Evolutionary conservation across 1,140 invertebrate genomes (phyloP), one percentile per base, ranked within the genome.

Genomic region (Paracyclopina nana): DNA sequence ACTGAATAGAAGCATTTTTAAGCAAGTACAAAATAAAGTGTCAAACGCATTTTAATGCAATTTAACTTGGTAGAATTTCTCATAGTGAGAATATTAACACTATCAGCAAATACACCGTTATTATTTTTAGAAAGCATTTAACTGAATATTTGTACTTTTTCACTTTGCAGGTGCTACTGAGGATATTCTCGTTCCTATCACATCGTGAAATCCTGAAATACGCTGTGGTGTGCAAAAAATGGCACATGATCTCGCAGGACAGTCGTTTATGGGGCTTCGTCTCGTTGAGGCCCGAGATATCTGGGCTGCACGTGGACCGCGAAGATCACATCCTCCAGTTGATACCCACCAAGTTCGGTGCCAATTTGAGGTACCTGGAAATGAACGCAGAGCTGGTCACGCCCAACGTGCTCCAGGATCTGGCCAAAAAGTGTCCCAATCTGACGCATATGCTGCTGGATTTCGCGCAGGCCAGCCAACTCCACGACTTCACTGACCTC

Each of bases 401-500:
- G 41, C 28, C 30, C 11, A n/a, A 50, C 29, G 34, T 98, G 18
- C 72, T 98, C 0, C 91, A 98, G 60, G 95, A 98, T 62, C 65
- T 99, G 54, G 82, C 91, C 0, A 88, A 83, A 59, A 95, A 94
- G 65, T 98, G 94, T 63, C 90, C 90, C 0, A 94, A 94, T 65
- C 68, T 99, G n/a, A 94, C 90, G 0, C 82, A 90, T 62, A 87
- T 98, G 79, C 73, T 96, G 5, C 68, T 99, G 26, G 94, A 98
- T 61, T 97, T 97, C 63, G 91, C 87, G 42, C 95, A 88, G 40
- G 91, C 91, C 24, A 97, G 96, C 90, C 88, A 99, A 61, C 71
- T 99, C 14, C 92, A 98, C 62, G 95, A 98, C 63, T 99, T 98
- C 70, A 95, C 87, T 50, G 94, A 99, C 62, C 79, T 98, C 70